phyloP scores from a whole-genome alignment of 2,888 invertebrate genomes.

The Pilophorus perplexus region DNA sequence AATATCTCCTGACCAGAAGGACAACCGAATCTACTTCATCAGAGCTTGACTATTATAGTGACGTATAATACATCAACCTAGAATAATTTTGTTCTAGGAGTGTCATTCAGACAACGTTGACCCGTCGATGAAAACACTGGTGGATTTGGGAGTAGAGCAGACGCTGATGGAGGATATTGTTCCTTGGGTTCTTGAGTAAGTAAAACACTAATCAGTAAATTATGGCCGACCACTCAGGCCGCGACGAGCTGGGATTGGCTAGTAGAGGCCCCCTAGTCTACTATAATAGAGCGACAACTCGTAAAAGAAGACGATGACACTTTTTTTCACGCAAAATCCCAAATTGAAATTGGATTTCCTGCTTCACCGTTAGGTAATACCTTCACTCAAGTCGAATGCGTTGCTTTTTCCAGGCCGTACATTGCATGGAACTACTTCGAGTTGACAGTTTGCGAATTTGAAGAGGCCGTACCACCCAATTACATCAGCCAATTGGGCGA shows the following conservation, averaged over 20 bases:
- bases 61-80: conserved; percentile 67
- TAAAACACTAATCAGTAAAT: too few relatives aligned
- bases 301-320: neutral
- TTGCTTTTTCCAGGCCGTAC: conserved; percentile 53
- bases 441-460: conserved; percentile 71
- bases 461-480: conserved; percentile 63
- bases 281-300: too few relatives aligned
- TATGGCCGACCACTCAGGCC: too few relatives aligned
- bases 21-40: too few relatives aligned
- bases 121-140: conserved; percentile 68
- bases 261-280: too few relatives aligned
- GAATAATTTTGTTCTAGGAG: conserved; percentile 32
- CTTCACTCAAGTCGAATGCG: too few relatives aligned
- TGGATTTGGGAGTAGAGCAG: conserved; percentile 80
- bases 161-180: conserved; percentile 75
- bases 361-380: neutral
- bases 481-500: conserved; percentile 46
- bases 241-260: too few relatives aligned
- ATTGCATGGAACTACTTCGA: conserved; percentile 69
- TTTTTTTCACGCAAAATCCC: neutral
- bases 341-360: neutral
- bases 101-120: conserved; percentile 65
- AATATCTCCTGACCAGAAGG: too few relatives aligned
- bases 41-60: too few relatives aligned
- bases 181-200: conserved; percentile 66